Percentiles rank a stretch among this genome's conserved stretches.
Conservation (phyloP, 1,140 invertebrate species). For the Centruroides sculpturatus region DNA sequence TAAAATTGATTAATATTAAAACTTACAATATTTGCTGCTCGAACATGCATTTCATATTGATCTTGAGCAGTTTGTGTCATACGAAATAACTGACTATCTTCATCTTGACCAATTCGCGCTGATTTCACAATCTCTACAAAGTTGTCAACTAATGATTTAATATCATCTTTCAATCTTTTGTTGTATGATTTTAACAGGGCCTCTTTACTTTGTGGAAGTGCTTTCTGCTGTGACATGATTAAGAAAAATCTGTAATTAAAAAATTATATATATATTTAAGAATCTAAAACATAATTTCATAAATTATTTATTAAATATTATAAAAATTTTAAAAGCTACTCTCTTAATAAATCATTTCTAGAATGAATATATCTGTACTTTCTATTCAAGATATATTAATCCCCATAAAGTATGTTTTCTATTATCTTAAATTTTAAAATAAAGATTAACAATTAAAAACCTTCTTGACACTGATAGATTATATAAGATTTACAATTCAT, state of each 20-base stretch:
- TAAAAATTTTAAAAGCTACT: too few relatives aligned
- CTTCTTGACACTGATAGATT: too few relatives aligned
- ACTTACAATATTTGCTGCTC: constrained; percentile 79
- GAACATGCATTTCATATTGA: constrained; percentile 91
- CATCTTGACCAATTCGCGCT: constrained; percentile 77
- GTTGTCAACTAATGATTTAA: constrained; percentile 92
- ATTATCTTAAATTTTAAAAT: too few relatives aligned
- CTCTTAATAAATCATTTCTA: too few relatives aligned
- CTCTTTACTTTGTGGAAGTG: constrained; percentile 80
- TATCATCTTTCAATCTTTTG: constrained; percentile 82
- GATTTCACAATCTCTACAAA: constrained; percentile 90
- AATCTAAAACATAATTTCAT: too few relatives aligned
- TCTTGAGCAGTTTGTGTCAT: constrained; percentile 47
- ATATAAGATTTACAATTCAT: too few relatives aligned
- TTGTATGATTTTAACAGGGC: constrained; percentile 85
- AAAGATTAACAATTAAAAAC: too few relatives aligned
- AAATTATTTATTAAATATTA: too few relatives aligned
- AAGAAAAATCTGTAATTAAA: not conserved
- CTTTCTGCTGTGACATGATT: constrained; percentile 27
- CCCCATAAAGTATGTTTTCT: too few relatives aligned
- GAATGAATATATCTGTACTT: too few relatives aligned
- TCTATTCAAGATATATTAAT: too few relatives aligned
- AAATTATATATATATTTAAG: too few relatives aligned
- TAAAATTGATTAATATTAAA: not conserved
- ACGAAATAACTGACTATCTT: constrained; percentile 49